Percentiles rank a stretch among this genome's conserved stretches.
These are phyloP conservation scores for Triplophysa siluroides DNA, from an alignment of 2,113 vertebrate genomes.

Conservation along the genomic window DNA sequence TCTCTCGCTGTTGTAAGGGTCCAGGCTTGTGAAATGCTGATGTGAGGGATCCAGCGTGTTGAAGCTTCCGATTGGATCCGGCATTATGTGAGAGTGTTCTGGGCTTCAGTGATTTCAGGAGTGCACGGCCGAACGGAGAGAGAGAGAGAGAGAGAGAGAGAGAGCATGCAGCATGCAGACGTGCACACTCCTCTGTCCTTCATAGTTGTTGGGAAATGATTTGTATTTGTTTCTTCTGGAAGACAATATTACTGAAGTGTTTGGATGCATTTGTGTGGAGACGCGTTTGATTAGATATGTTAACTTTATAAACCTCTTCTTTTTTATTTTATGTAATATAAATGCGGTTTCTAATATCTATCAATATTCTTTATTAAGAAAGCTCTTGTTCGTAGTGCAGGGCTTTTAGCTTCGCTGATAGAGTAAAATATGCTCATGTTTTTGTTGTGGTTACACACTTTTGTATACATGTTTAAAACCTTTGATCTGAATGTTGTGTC, in stretches of 20 bases:
- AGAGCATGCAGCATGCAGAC: not conserved
- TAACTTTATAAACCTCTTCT: no score
- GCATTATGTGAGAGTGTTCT: slow-evolving; percentile 27
- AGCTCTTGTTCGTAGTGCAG: no score
- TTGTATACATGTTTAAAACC: no score
- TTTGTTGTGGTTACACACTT: no score
- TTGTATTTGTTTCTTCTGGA: not conserved
- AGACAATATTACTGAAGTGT: not conserved
- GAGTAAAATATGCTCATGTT: no score
- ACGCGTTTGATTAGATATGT: no score
- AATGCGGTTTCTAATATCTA: no score
- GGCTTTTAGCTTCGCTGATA: no score
- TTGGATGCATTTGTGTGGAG: no score
- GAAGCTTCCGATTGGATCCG: slow-evolving; percentile 3
- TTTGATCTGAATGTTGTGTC: no score
- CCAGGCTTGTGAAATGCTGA: slow-evolving; percentile 58
- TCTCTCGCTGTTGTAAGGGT: slow-evolving; percentile 44
- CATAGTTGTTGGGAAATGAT: not conserved
- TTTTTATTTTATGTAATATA: no score
- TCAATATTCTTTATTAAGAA: no score
- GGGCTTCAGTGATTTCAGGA: slow-evolving; percentile 38
- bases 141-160: not conserved
- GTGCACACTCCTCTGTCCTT: not conserved
- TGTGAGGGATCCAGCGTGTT: slow-evolving; percentile 58
- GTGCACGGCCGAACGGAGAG: not conserved